phyloP scores from a whole-genome alignment of 2,797 vertebrate species.

The Nyctalus aviator region DNA sequence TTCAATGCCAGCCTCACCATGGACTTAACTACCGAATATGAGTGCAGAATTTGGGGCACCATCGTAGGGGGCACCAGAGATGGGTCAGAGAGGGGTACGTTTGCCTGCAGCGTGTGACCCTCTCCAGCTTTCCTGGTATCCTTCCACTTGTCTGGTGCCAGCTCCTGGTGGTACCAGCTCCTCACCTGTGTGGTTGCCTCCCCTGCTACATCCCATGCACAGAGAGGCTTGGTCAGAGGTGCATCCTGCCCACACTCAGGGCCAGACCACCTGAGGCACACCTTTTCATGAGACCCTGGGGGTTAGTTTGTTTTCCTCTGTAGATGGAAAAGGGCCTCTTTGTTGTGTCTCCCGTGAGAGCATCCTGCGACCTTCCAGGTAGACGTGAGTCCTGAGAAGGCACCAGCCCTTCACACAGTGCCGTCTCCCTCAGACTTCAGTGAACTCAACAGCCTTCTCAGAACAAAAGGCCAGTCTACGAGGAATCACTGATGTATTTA shows the following conservation, averaged over 20 bases:
- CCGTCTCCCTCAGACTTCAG: not conserved
- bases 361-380: not conserved
- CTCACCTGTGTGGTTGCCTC: not conserved
- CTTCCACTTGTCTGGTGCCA: not conserved
- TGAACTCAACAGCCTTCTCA: not conserved
- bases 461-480: not conserved
- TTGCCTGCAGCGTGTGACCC: not conserved
- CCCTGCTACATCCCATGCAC: fast-evolving
- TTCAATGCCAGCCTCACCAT: not conserved
- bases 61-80: not conserved
- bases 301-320: not conserved
- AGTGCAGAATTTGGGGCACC: not conserved
- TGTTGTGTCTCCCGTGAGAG: not conserved
- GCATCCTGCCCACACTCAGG: not conserved
- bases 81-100: not conserved
- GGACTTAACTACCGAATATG: not conserved
- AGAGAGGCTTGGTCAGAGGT: not conserved
- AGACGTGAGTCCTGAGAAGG: not conserved
- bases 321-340: not conserved
- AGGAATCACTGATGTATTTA: not conserved
- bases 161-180: not conserved
- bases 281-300: not conserved
- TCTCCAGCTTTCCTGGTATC: not conserved
- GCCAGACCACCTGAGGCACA: not conserved
- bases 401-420: not conserved